Evolutionary conservation across 1,140 invertebrate species (phyloP).

Genomic region (Zophobas morio): DNA sequence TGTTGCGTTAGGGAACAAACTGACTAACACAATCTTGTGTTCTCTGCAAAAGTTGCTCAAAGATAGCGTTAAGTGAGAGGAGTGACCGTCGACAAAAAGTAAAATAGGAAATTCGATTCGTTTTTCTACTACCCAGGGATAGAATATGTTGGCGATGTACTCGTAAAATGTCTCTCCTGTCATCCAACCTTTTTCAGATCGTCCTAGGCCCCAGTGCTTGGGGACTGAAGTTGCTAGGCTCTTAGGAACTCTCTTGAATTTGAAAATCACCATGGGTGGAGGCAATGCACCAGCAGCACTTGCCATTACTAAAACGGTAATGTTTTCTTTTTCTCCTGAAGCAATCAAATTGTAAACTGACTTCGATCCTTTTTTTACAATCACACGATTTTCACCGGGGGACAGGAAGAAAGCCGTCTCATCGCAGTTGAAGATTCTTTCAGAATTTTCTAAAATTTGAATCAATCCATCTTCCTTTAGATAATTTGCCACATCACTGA

Average conservation of each 20-base stretch:
- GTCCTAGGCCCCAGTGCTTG: conserved; percentile 58
- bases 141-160: conserved; percentile 66
- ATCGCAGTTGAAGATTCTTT: conserved; percentile 66
- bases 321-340: conserved; percentile 54
- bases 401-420: conserved; percentile 64
- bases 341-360: conserved; percentile 56
- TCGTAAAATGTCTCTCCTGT: conserved; percentile 66
- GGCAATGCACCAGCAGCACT: conserved; percentile 60
- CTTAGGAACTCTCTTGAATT: conserved; percentile 57
- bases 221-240: conserved; percentile 46
- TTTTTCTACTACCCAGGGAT: conserved; percentile 52
- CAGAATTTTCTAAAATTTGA: conserved; percentile 59
- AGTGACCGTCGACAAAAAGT: too few relatives aligned
- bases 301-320: conserved; percentile 61
- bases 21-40: conserved; percentile 65
- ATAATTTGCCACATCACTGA: conserved; percentile 57
- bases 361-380: conserved; percentile 61
- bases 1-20: conserved; percentile 62
- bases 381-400: conserved; percentile 61
- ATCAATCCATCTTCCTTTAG: conserved; percentile 57
- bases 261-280: conserved; percentile 66
- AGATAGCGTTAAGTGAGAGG: conserved; percentile 63
- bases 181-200: too few relatives aligned
- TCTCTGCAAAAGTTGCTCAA: conserved; percentile 65
- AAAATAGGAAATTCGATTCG: conserved; percentile 4